Evolutionary conservation across 2,797 vertebrate species (phyloP).

Genomic region (Falco berigora): DNA sequence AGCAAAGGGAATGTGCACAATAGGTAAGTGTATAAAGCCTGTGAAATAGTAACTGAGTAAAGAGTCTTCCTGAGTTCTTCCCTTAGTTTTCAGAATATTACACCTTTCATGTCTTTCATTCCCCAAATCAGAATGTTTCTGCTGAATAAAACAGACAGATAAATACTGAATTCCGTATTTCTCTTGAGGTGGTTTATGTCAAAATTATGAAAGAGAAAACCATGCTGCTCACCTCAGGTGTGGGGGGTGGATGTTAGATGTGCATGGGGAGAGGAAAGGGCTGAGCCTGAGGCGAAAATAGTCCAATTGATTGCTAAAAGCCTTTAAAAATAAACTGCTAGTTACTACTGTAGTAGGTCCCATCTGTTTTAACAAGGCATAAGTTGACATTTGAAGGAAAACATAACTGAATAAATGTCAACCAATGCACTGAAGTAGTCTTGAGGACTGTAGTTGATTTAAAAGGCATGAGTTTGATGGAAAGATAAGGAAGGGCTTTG

Average conservation of each 20-base stretch:
- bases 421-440: neutral
- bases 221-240: neutral
- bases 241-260: neutral
- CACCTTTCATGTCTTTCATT: neutral
- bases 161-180: neutral
- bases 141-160: neutral
- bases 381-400: neutral
- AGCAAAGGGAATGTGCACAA: neutral
- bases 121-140: neutral
- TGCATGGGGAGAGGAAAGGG: neutral
- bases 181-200: neutral
- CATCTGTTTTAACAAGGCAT: neutral
- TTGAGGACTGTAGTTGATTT: neutral
- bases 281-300: neutral
- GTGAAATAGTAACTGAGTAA: neutral
- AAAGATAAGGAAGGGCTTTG: neutral
- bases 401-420: neutral
- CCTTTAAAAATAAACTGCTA: neutral
- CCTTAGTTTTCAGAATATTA: neutral
- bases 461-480: neutral
- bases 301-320: neutral
- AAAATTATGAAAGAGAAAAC: neutral
- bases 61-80: neutral
- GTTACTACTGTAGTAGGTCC: neutral
- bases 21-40: neutral